Percentiles rank a stretch among this genome's conserved stretches.
phyloP scores from a whole-genome alignment of 2,888 invertebrate species.

The Ophion obscuratus region DNA sequence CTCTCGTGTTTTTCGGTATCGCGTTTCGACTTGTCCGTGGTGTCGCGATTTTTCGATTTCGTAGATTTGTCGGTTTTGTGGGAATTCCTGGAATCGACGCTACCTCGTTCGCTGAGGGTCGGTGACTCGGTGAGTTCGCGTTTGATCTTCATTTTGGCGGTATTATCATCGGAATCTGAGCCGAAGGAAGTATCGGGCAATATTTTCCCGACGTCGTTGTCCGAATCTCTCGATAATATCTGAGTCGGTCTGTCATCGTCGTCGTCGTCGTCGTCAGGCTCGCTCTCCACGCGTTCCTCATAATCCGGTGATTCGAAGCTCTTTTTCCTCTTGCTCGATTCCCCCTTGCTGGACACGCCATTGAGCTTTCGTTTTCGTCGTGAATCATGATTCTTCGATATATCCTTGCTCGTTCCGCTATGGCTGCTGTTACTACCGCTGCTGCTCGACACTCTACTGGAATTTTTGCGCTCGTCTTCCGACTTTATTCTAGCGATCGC shows the following conservation, averaged over 20 bases:
- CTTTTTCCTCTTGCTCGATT: constrained; percentile 71
- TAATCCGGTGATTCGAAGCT: constrained; percentile 64
- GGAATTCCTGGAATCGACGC: constrained; percentile 48
- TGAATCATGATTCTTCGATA: constrained; percentile 64
- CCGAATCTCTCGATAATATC: constrained; percentile 54
- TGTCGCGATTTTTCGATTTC: constrained; percentile 63
- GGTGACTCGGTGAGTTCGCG: constrained; percentile 56
- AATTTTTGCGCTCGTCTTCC: constrained; percentile 69
- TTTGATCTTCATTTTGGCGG: constrained; percentile 52
- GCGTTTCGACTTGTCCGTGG: constrained; percentile 62
- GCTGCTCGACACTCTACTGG: constrained; percentile 65
- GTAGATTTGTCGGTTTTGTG: constrained; percentile 63
- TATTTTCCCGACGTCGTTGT: constrained; percentile 52
- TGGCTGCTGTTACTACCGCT: constrained; percentile 51
- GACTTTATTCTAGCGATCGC: constrained; percentile 52
- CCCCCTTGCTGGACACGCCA: constrained; percentile 59
- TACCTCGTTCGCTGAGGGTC: constrained; percentile 33
- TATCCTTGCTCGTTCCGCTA: constrained; percentile 49
- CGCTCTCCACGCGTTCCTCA: not conserved
- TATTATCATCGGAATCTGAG: constrained; percentile 60
- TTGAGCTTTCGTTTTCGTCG: constrained; percentile 73
- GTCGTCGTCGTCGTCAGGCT: constrained; percentile 41
- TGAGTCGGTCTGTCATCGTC: constrained; percentile 62
- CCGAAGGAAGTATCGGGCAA: constrained; percentile 58
- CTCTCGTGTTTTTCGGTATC: constrained; percentile 66